Percentiles rank a stretch among this genome's conserved stretches.
Conservation (phyloP, 2,888 invertebrate genomes). For the Rhingia campestris region DNA sequence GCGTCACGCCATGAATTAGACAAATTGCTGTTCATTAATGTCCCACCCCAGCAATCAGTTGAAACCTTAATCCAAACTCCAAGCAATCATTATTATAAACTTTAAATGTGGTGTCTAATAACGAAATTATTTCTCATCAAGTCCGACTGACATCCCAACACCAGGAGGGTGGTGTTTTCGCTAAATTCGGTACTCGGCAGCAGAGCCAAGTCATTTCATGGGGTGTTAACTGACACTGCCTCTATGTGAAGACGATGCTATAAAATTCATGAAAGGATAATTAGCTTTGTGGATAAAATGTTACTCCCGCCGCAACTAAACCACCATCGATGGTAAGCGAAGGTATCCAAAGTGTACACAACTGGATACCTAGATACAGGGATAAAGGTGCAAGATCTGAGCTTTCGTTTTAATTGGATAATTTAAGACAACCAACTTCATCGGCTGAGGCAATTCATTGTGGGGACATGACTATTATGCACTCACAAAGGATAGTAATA, state of each 20-base stretch:
- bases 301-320: slow-evolving; percentile 2
- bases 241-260: slow-evolving; percentile 7
- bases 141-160: slow-evolving; percentile 1
- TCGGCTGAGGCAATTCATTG: slow-evolving; percentile 59
- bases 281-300: slow-evolving; percentile 51
- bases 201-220: slow-evolving; percentile 58
- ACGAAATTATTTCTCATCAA: slow-evolving; percentile 62
- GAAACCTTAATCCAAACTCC: slow-evolving; percentile 13
- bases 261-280: slow-evolving; percentile 65
- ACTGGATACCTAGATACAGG: background rate
- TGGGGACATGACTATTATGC: slow-evolving; percentile 31
- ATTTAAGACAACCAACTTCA: slow-evolving; percentile 62
- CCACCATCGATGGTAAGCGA: background rate
- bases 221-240: slow-evolving; percentile 64
- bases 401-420: slow-evolving; percentile 57
- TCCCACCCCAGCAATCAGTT: slow-evolving; percentile 21
- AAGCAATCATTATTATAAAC: slow-evolving; percentile 41
- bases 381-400: slow-evolving; percentile 44
- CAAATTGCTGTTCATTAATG: slow-evolving; percentile 24
- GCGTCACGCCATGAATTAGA: slow-evolving; percentile 44
- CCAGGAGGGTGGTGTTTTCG: background rate
- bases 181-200: slow-evolving; percentile 3
- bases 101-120: slow-evolving; percentile 64
- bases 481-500: slow-evolving; percentile 1
- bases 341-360: slow-evolving; percentile 5